A percentile compares a stretch with the other conserved stretches of the same genome.
Evolutionary conservation across 1,140 invertebrate genomes (phyloP).

Genomic region (Linepithema humile): DNA sequence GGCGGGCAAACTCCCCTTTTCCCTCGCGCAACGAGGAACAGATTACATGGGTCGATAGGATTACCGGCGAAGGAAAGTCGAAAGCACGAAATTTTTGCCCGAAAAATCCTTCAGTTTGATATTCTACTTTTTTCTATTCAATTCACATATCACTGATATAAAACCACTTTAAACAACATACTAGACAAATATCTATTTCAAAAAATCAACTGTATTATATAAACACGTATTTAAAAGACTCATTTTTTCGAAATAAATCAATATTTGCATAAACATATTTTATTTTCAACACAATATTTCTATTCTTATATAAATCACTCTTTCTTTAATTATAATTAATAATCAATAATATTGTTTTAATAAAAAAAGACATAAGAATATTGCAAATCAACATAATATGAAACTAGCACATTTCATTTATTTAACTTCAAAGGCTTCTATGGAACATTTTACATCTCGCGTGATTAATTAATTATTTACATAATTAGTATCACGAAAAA

Average conservation of each 20-base stretch:
- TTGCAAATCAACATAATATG: too few species aligned
- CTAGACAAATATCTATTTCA: not conserved
- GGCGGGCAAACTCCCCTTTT: conserved; percentile 61
- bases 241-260: not conserved
- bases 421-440: too few species aligned
- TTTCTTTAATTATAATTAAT: not conserved
- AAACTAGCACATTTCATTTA: too few species aligned
- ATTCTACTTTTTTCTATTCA: not conserved
- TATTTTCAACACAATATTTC: not conserved
- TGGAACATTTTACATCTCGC: not conserved
- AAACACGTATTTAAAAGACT: not conserved
- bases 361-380: too few species aligned
- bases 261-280: not conserved
- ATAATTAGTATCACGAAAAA: not conserved
- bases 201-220: not conserved
- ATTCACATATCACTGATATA: not conserved
- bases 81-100: conserved; percentile 50
- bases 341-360: too few species aligned
- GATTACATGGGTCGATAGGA: conserved; percentile 78
- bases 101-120: conserved; percentile 11
- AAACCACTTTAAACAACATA: not conserved
- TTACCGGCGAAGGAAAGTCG: conserved; percentile 72
- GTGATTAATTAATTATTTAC: not conserved
- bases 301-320: not conserved
- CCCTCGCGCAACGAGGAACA: conserved; percentile 67